Conservation (phyloP, 2,888 invertebrate species). For the Agonopterix subpropinquella region DNA sequence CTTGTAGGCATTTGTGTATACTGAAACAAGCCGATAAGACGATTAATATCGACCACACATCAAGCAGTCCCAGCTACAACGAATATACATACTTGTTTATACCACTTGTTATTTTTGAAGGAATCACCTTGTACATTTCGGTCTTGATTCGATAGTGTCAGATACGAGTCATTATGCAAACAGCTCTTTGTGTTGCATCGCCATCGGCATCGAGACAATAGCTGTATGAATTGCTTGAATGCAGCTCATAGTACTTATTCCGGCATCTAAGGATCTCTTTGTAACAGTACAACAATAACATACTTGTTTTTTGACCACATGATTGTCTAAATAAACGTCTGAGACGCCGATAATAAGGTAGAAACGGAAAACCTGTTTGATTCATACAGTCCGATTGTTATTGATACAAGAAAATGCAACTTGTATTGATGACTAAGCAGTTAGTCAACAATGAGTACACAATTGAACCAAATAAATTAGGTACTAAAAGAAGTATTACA, state of each 20-base stretch:
- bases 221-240: slow-evolving; percentile 51
- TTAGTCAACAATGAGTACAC: too few species aligned
- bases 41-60: too few species aligned
- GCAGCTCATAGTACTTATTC: slow-evolving; percentile 53
- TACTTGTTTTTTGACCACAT: slow-evolving; percentile 32
- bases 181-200: slow-evolving; percentile 41
- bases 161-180: slow-evolving; percentile 56
- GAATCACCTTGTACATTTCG: slow-evolving; percentile 3
- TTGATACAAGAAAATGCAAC: too few species aligned
- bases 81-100: too few species aligned
- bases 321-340: slow-evolving; percentile 19
- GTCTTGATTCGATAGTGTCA: slow-evolving; percentile 37
- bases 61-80: too few species aligned
- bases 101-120: neutral
- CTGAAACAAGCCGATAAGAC: too few species aligned
- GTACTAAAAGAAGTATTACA: too few species aligned
- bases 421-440: too few species aligned
- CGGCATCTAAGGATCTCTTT: slow-evolving; percentile 57
- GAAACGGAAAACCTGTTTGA: neutral
- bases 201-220: slow-evolving; percentile 48
- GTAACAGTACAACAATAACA: slow-evolving; percentile 59
- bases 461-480: too few species aligned
- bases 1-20: too few species aligned
- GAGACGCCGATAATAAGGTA: neutral
- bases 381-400: neutral